Evolutionary conservation across 2,888 invertebrate species (phyloP).

Genomic region (Drosophila trichaetosa): DNA sequence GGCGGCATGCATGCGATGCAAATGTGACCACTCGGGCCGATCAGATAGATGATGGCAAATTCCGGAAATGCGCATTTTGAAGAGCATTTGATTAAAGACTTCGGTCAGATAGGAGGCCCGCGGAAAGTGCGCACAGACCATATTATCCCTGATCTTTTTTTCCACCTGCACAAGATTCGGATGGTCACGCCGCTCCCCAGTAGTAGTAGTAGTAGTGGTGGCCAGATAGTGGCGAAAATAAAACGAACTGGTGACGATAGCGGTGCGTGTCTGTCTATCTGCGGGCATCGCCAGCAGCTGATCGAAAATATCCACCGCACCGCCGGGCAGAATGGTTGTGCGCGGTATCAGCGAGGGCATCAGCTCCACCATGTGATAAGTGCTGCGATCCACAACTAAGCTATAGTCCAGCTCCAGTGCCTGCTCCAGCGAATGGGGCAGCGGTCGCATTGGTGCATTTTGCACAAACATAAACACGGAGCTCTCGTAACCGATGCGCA

Average conservation of each 20-base stretch:
- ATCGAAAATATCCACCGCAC: slow-evolving; percentile 53
- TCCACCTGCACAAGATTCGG: background rate
- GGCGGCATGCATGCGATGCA: background rate
- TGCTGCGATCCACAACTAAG: slow-evolving; percentile 60
- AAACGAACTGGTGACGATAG: slow-evolving; percentile 34
- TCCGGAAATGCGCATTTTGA: slow-evolving; percentile 59
- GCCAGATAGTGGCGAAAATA: slow-evolving; percentile 51
- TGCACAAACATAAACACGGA: slow-evolving; percentile 65
- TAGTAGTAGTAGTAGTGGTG: background rate
- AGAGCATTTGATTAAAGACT: slow-evolving; percentile 30
- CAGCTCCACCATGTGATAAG: slow-evolving; percentile 43
- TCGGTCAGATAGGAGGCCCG: slow-evolving; percentile 47
- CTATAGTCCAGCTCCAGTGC: slow-evolving; percentile 36
- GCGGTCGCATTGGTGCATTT: slow-evolving; percentile 54
- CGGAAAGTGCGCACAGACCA: slow-evolving; percentile 63
- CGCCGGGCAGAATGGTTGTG: slow-evolving; percentile 35
- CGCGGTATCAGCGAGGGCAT: slow-evolving; percentile 28
- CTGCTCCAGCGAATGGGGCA: slow-evolving; percentile 57
- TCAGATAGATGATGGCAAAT: slow-evolving; percentile 33
- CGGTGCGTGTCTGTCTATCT: slow-evolving; percentile 1
- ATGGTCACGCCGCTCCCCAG: slow-evolving; percentile 1
- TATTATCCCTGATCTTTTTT: slow-evolving; percentile 51
- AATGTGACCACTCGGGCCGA: slow-evolving; percentile 4
- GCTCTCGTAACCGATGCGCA: slow-evolving; percentile 68
- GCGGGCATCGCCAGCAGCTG: slow-evolving; percentile 36